Base-by-base conservation (phyloP, 2,113 vertebrate genomes). In the Alouatta palliata region DNA sequence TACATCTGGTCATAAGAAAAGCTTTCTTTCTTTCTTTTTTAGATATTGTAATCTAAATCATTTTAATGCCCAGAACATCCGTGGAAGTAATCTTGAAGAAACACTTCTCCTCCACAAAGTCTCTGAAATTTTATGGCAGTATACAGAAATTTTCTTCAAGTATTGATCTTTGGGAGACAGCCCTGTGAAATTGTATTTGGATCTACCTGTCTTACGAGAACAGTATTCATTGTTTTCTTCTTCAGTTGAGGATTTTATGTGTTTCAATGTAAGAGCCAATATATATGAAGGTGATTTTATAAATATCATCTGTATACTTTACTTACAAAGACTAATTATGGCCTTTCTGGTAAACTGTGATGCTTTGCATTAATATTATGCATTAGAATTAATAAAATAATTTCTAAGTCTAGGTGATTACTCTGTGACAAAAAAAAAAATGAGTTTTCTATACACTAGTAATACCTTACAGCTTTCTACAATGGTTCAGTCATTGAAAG, bases 1-100 rank as follows among this genome's bases (percentile, higher is more conserved):
- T 97, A 68, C 96, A 96, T 94, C 80, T 97, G 97, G 61, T 75
- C 90, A 87, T 97, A 94, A 97, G 92, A 93, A 95, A 70, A 56
- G 8, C 83, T 97, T 95, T 0, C 49, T 97, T 98, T 64, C 83
- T 71, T 12, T 97, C 77, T 30, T 80, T 54, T 58, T 75, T 92
- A 99, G 99, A 93, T 99, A 99, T 97, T 97, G 96, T 93, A 98
- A 99, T 95, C 98, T 99, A 96, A 99, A 98, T 80, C 98, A 98
- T 94, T 98, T 98, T 83, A 98, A 98, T 91, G 98, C 96, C 35
- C 97, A 96, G 89, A 98, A 98, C 12, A 97, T 98, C 88, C 96
- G 90, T 97, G 97, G 94, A 96, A 98, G 96, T 96, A 97, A 98
- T 94, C 98, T 99, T 92, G 98, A 98, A 77, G 99, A 99, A 97